phyloP scores from a whole-genome alignment of 2,797 vertebrate species.

The Leptoclinus maculatus region DNA sequence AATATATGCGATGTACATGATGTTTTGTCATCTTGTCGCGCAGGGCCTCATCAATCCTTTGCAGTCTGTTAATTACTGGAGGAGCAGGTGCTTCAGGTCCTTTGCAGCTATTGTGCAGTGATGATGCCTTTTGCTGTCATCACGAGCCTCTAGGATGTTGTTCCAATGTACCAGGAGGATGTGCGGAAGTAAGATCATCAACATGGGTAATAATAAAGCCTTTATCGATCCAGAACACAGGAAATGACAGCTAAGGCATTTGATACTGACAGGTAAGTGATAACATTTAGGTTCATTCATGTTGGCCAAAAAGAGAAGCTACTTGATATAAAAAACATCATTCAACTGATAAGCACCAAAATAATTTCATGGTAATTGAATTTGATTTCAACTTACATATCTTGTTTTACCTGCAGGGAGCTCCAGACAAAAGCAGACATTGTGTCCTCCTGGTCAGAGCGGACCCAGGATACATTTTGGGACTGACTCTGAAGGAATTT shows the following conservation, averaged over 20 bases:
- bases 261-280: neutral
- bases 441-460: neutral
- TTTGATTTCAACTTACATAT: neutral
- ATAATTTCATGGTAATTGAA: neutral
- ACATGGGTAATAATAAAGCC: neutral
- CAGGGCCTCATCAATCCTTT: neutral
- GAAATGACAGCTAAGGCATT: too few relatives aligned
- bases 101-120: neutral
- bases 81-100: neutral
- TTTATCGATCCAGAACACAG: neutral
- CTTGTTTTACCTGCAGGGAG: too few relatives aligned
- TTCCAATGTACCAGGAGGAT: neutral
- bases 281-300: neutral
- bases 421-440: neutral
- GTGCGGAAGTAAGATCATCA: neutral
- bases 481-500: too few relatives aligned
- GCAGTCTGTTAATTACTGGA: neutral
- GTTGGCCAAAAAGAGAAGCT: neutral
- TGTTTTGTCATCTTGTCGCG: neutral
- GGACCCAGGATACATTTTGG: too few relatives aligned
- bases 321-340: neutral
- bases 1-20: neutral
- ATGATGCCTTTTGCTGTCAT: neutral
- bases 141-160: neutral
- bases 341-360: neutral